phyloP scores from a whole-genome alignment of 2,797 vertebrate genomes.

The Neopelma chrysocephalum region DNA sequence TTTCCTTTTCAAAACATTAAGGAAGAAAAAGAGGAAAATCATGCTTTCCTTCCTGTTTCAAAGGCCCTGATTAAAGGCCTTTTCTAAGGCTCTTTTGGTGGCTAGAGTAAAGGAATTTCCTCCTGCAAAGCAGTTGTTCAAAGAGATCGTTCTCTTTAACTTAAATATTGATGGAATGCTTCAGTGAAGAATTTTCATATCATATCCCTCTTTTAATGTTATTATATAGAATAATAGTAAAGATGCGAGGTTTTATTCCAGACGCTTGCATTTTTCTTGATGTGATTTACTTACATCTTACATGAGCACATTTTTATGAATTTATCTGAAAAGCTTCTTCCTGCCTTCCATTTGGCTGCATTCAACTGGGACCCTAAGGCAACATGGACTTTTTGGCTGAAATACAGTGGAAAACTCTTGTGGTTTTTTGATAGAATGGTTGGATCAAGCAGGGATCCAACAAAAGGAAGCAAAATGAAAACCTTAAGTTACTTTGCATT shows the following conservation, averaged over 20 bases:
- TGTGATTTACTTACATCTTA: constrained; percentile 21
- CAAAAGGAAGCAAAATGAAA: constrained; percentile 16
- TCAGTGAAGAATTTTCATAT: constrained; percentile 8
- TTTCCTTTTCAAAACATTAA: constrained; percentile 67
- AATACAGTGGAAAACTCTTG: constrained; percentile 22
- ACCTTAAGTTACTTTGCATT: constrained; percentile 1
- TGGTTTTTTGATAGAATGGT: background rate
- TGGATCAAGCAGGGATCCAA: background rate
- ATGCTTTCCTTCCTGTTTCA: constrained; percentile 67
- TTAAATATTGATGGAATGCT: constrained; percentile 1
- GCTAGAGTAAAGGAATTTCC: constrained; percentile 35
- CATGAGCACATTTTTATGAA: background rate
- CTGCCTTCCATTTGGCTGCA: background rate
- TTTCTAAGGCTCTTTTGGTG: constrained; percentile 27
- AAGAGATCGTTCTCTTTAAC: constrained; percentile 39
- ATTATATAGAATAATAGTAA: background rate
- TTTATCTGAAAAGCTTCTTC: constrained; percentile 15
- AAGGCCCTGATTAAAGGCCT: constrained; percentile 59
- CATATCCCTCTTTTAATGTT: constrained; percentile 9
- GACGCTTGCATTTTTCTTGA: background rate
- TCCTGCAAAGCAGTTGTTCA: constrained; percentile 40
- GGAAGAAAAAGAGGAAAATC: constrained; percentile 61
- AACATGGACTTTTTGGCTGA: background rate
- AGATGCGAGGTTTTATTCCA: constrained; percentile 19
- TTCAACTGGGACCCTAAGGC: background rate